phyloP scores from a whole-genome alignment of 2,888 invertebrate species.

The Epinotia bilunana region DNA sequence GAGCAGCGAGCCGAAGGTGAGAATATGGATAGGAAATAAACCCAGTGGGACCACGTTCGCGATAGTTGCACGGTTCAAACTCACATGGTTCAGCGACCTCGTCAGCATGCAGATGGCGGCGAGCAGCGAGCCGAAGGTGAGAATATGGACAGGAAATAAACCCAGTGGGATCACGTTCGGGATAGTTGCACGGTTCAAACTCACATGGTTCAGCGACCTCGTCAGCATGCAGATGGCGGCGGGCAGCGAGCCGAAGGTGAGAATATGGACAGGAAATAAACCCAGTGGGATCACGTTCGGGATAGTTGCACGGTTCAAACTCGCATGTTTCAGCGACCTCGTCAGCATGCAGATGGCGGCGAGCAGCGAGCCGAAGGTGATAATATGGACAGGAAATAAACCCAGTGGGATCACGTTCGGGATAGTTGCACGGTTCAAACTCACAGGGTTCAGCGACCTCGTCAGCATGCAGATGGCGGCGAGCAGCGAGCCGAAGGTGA shows the following conservation, averaged over 20 bases:
- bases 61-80: conserved; percentile 45
- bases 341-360: too few relatives aligned
- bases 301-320: too few relatives aligned
- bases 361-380: too few relatives aligned
- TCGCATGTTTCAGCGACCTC: too few relatives aligned
- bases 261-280: conserved; percentile 19
- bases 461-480: too few relatives aligned
- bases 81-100: conserved; percentile 84
- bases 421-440: background rate
- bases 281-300: too few relatives aligned
- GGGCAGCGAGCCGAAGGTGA: conserved; percentile 85
- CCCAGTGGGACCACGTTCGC: too few relatives aligned
- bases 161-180: too few relatives aligned
- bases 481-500: too few relatives aligned
- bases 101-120: conserved; percentile 85
- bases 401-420: too few relatives aligned
- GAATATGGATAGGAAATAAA: conserved; percentile 21
- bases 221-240: conserved; percentile 85
- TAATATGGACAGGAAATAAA: too few relatives aligned
- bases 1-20: conserved; percentile 85
- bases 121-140: conserved; percentile 85
- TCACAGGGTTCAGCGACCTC: too few relatives aligned
- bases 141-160: conserved; percentile 23
- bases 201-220: conserved; percentile 84
- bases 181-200: conserved; percentile 45